A percentile compares a stretch with the other conserved stretches of the same genome.
Evolutionary conservation across 2,113 vertebrate species (phyloP).

Genomic region (Ardeotis arabs): DNA sequence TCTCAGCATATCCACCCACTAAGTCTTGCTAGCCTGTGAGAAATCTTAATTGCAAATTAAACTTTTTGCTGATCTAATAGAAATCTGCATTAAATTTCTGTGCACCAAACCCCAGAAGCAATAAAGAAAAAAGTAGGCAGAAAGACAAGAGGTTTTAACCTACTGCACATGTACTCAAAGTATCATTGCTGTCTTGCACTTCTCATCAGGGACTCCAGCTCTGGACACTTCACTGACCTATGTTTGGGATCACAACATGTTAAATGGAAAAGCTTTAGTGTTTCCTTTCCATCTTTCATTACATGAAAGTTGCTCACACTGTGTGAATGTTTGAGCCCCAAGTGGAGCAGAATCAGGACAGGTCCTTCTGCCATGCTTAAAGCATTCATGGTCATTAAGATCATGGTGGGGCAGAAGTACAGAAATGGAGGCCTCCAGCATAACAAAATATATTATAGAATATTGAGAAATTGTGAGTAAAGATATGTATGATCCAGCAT

Average conservation of each 20-base stretch:
- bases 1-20: background rate
- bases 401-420: background rate
- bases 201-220: background rate
- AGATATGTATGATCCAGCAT: constrained; percentile 14
- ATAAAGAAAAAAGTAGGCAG: background rate
- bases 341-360: background rate
- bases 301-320: background rate
- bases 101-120: background rate
- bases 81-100: background rate
- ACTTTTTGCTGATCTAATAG: background rate
- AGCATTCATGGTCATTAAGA: background rate
- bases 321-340: background rate
- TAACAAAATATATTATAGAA: background rate
- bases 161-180: background rate
- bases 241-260: background rate
- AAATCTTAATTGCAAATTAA: background rate
- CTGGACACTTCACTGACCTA: background rate
- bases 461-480: background rate
- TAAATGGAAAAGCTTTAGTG: background rate
- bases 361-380: background rate
- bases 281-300: background rate
- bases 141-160: background rate
- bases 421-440: background rate
- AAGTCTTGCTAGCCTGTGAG: background rate
- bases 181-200: accelerated